Conservation (phyloP, 2,797 vertebrate species). For the Rhinichthys osculus region DNA sequence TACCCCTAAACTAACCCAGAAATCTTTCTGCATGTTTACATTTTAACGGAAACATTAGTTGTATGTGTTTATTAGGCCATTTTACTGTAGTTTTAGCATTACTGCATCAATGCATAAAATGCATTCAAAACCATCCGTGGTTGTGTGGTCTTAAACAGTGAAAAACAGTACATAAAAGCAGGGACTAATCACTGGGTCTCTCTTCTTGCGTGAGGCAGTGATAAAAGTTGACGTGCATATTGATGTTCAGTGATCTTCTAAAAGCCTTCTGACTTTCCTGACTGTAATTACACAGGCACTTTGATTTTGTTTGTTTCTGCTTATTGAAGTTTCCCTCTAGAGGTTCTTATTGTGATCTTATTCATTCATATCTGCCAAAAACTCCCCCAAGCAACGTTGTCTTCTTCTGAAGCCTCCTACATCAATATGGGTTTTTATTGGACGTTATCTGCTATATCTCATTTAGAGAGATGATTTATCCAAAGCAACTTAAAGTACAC, state of each 20-base stretch:
- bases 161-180: slow-evolving; percentile 8
- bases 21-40: background rate
- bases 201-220: slow-evolving; percentile 1
- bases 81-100: background rate
- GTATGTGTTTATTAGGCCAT: background rate
- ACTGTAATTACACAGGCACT: slow-evolving; percentile 46
- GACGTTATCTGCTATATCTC: slow-evolving; percentile 1
- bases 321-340: slow-evolving; percentile 33
- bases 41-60: background rate
- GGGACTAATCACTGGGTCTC: background rate
- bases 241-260: slow-evolving; percentile 40
- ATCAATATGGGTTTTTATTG: slow-evolving; percentile 19
- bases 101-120: background rate
- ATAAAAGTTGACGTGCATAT: slow-evolving; percentile 13
- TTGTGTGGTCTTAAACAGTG: background rate
- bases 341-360: slow-evolving; percentile 31
- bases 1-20: background rate
- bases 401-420: slow-evolving; percentile 5
- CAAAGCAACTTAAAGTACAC: slow-evolving; percentile 1
- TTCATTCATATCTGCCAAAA: slow-evolving; percentile 36
- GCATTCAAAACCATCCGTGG: background rate
- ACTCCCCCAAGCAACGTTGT: slow-evolving; percentile 3
- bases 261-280: slow-evolving; percentile 41
- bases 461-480: slow-evolving; percentile 15
- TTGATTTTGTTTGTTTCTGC: slow-evolving; percentile 40